A percentile compares a stretch with the other conserved stretches of the same genome.
phyloP scores from a whole-genome alignment of 1,140 invertebrate genomes.

The Adoxophyes honmai region DNA sequence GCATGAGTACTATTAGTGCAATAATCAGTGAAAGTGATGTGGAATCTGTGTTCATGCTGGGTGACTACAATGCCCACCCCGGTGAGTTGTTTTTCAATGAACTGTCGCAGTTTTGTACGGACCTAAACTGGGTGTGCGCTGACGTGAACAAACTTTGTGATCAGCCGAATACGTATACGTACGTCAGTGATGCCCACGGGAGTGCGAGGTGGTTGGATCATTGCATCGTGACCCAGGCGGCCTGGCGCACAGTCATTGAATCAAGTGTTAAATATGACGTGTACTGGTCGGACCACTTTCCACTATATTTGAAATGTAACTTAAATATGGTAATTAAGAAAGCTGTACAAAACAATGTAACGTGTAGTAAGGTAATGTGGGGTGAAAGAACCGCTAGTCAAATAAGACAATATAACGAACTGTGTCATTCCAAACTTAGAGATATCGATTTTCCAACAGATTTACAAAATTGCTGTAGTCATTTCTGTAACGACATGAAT shows the following conservation, averaged over 20 bases:
- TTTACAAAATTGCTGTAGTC: conserved; percentile 13
- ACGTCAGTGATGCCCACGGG: too few relatives aligned
- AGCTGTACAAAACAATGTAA: not conserved
- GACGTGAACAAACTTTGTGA: too few relatives aligned
- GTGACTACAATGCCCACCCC: too few relatives aligned
- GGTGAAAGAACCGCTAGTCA: conserved; percentile 14
- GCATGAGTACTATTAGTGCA: too few relatives aligned
- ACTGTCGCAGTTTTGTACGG: too few relatives aligned
- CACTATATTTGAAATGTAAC: not conserved
- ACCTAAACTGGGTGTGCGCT: too few relatives aligned
- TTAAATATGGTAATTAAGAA: not conserved
- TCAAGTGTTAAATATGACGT: conserved; percentile 12
- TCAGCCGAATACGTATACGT: too few relatives aligned
- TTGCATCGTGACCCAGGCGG: conserved; percentile 13
- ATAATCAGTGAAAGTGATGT: too few relatives aligned
- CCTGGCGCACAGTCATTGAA: conserved; percentile 3
- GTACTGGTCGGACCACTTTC: conserved; percentile 16
- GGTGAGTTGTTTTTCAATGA: too few relatives aligned
- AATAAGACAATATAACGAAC: conserved; percentile 12
- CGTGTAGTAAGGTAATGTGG: conserved; percentile 13
- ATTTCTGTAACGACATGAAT: conserved; percentile 1
- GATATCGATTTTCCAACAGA: conserved; percentile 19
- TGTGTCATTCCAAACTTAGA: conserved; percentile 17
- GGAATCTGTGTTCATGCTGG: too few relatives aligned
- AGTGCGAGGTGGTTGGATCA: conserved; percentile 20